Evolutionary conservation across 1,140 invertebrate species (phyloP).

Genomic region (Notospermus geniculatus): DNA sequence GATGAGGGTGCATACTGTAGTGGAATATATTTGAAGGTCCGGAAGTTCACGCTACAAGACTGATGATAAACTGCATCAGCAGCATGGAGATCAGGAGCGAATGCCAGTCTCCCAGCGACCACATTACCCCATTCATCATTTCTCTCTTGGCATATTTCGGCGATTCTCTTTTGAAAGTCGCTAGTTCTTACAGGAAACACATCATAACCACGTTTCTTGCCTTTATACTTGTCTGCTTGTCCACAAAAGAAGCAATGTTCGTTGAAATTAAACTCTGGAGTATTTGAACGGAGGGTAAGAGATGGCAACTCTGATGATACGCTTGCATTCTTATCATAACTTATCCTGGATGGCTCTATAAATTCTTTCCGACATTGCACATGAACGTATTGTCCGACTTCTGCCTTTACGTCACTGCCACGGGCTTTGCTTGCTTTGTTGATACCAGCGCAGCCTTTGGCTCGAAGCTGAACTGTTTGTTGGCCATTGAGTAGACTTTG

Average conservation of each 20-base stretch:
- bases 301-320: no score
- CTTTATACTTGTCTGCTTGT: neutral
- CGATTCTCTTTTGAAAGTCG: neutral
- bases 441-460: no score
- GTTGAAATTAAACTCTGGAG: constrained; percentile 1
- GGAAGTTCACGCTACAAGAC: constrained; percentile 19
- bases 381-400: no score
- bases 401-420: no score
- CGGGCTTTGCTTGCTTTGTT: no score
- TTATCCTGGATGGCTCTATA: no score
- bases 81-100: constrained; percentile 12
- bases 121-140: constrained; percentile 19
- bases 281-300: no score
- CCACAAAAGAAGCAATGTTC: constrained; percentile 3
- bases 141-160: neutral
- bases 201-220: neutral
- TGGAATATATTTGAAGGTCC: constrained; percentile 14
- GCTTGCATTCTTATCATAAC: no score
- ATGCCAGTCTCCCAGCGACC: constrained; percentile 63
- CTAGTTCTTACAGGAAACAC: neutral
- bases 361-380: no score
- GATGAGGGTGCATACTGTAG: neutral
- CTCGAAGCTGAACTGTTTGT: no score
- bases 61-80: constrained; percentile 14
- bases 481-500: no score